Conservation (phyloP, 2,113 vertebrate genomes). For the Poecile atricapillus region DNA sequence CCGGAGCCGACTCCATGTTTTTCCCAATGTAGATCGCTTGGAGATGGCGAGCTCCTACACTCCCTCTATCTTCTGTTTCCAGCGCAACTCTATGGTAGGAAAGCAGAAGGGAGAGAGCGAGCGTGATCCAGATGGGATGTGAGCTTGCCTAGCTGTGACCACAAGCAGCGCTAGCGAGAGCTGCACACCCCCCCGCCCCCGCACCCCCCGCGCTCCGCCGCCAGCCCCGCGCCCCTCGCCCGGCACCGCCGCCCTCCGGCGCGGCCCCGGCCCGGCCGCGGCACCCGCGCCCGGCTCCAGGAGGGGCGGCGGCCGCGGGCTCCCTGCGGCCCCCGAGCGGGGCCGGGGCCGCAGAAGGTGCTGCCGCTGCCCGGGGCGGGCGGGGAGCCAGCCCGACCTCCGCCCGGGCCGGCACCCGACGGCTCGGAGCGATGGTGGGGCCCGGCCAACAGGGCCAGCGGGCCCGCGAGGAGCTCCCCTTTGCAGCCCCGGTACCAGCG, state of each 20-base stretch:
- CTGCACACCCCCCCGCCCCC: constrained; percentile 6
- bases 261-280: background rate
- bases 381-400: background rate
- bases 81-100: constrained; percentile 84
- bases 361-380: background rate
- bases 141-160: constrained; percentile 85
- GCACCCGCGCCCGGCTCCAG: background rate
- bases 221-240: no score
- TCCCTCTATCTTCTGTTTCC: constrained; percentile 88
- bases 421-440: background rate
- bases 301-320: background rate
- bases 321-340: background rate
- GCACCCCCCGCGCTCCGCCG: no score
- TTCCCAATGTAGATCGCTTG: constrained; percentile 79
- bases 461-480: background rate
- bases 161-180: constrained; percentile 92
- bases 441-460: background rate
- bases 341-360: background rate
- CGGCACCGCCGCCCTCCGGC: no score
- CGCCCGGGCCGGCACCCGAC: background rate
- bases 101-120: constrained; percentile 62
- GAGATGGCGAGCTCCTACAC: constrained; percentile 82
- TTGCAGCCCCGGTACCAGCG: background rate
- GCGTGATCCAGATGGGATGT: constrained; percentile 83
- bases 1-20: constrained; percentile 94